Percentiles rank a stretch among this genome's conserved stretches.
These are phyloP conservation scores for Acestrorhynchus altus DNA, from an alignment of 2,797 vertebrate genomes.

Conservation along the genomic window DNA sequence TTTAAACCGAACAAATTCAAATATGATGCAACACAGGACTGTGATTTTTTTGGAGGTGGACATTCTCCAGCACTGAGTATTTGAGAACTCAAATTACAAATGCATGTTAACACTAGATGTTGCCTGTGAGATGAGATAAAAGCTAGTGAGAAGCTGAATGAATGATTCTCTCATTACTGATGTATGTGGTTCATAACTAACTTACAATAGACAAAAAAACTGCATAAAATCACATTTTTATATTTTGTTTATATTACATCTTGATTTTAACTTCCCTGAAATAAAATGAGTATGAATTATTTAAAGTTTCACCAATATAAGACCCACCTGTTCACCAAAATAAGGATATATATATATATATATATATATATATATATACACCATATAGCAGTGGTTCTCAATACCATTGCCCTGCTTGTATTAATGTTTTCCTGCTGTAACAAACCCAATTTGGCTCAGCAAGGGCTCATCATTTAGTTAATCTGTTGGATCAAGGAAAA, in stretches of 20 bases:
- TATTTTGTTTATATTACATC: no score
- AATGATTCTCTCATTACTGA: not conserved
- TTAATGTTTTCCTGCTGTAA: no score
- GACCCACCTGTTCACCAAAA: conserved; percentile 56
- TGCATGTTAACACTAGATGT: not conserved
- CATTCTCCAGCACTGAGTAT: not conserved
- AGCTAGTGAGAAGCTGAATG: not conserved
- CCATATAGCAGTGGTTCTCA: no score
- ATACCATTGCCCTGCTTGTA: no score
- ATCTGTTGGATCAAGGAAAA: no score
- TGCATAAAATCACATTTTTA: no score
- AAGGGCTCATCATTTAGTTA: no score
- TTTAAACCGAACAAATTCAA: not conserved
- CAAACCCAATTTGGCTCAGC: no score
- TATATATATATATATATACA: no score
- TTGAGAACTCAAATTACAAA: not conserved
- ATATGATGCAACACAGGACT: not conserved
- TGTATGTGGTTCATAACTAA: not conserved
- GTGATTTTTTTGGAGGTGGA: not conserved
- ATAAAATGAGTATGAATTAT: conserved; percentile 3
- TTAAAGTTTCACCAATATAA: conserved; percentile 18
- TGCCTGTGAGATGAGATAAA: not conserved
- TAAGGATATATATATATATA: conserved; percentile 1
- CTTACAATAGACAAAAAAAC: not conserved
- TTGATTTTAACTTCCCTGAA: not conserved